Evolutionary conservation across 2,797 vertebrate genomes (phyloP), one percentile per base, ranked within the genome.

Genomic region (Gymnodraco acuticeps): DNA sequence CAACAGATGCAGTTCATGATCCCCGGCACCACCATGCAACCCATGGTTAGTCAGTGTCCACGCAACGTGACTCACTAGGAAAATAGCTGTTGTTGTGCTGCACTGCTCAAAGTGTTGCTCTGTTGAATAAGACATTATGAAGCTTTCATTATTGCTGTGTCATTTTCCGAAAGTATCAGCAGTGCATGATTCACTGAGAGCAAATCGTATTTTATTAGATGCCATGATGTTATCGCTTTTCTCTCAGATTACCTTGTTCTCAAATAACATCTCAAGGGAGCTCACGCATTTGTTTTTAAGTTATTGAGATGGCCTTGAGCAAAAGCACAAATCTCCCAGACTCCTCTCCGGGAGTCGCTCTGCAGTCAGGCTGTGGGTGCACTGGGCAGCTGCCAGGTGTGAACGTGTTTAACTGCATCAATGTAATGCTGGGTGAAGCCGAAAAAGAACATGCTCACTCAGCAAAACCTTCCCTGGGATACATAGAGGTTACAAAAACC

Each of bases 1-100:
- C 97, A 99, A 87, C 97, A 99, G 94, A 99, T 99, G 97, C 97
- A 98, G 87, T 98, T 99, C 82, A 97, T 99, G 97, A 97, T 98
- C 92, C 97, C 97, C 27, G 96, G 97, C 93, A 96, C 97, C 77
- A 94, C 96, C 15, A 95, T 99, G 92, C 97, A 97, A 87, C 96
- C 96, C 81, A 93, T 99, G 95, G 97, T 99, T 89, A 97, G 97
- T 96, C 64, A 16, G 52, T 5, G 47, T 38, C 33, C 6, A 38
- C 33, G 33, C 33, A 38, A 2, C 13, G 33, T 79, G 73, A 76
- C 67, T 75, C 71, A 64, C 53, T 62, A 2, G 52, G 17, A 75
- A 75, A 73, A 75, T 23, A 84, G 47, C 3, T 68, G 16, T 11
- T 76, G 50, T 66, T 54, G 17, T 54, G 55, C 19, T 27, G 8